A percentile compares a stretch with the other conserved stretches of the same genome.
phyloP scores from a whole-genome alignment of 2,888 invertebrate species.

The Cotesia congregata region DNA sequence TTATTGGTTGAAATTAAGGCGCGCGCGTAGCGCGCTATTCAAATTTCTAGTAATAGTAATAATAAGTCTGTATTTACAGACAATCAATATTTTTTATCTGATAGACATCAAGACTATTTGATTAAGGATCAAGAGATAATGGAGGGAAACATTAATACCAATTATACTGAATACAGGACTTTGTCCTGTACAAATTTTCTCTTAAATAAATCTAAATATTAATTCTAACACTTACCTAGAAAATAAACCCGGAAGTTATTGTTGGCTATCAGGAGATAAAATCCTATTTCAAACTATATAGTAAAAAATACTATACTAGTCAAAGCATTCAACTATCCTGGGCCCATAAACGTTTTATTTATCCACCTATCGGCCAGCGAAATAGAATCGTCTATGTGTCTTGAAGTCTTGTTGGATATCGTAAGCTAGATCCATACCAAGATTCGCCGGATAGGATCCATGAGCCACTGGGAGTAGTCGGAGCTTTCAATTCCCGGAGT shows the following conservation, averaged over 20 bases:
- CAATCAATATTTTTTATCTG: too few relatives aligned
- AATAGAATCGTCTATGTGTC: conserved; percentile 56
- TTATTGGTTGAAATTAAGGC: too few relatives aligned
- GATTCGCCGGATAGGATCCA: conserved; percentile 53
- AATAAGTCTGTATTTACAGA: too few relatives aligned
- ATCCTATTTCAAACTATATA: conserved; percentile 57
- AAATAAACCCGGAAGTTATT: conserved; percentile 21
- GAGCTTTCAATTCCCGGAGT: conserved; percentile 65
- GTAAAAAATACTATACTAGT: conserved; percentile 21
- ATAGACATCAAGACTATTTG: too few relatives aligned
- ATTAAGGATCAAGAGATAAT: too few relatives aligned
- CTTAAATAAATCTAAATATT: conserved; percentile 20
- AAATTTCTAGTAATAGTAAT: too few relatives aligned
- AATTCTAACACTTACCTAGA: neutral
- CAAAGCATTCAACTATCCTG: conserved; percentile 30
- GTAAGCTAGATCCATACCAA: conserved; percentile 41
- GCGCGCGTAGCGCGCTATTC: too few relatives aligned
- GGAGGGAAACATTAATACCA: too few relatives aligned
- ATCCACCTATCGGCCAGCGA: conserved; percentile 48
- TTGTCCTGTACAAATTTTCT: too few relatives aligned
- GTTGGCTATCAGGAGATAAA: conserved; percentile 50
- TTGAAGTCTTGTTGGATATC: too few relatives aligned
- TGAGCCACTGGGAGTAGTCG: conserved; percentile 51
- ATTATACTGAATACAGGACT: too few relatives aligned
- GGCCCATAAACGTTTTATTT: conserved; percentile 57